Evolutionary conservation across 2,888 invertebrate genomes (phyloP), one percentile per base, ranked within the genome.

Genomic region (Ophraella communa): DNA sequence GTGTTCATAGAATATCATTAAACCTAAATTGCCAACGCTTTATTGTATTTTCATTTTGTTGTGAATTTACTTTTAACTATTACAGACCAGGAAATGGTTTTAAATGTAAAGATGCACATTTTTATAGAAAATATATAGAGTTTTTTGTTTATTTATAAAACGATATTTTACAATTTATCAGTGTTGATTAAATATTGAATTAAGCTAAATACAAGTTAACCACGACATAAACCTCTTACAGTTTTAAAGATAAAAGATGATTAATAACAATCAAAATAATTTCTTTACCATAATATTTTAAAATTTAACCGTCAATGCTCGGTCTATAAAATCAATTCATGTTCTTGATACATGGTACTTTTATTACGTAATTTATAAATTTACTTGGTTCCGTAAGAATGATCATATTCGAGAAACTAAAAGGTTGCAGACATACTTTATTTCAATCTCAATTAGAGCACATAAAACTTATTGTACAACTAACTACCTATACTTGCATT

Each of bases 331-430:
- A 51, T 24, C 39, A 39, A 39, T 39, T 39, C 39, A 4, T 49
- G 58, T 58, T 49, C 58, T 58, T 52, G 27, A 42, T 60, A 53
- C 52, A 27, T 52, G 60, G 70, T 72, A 71, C 71, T 70, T 72
- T 72, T 63, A 70, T 75, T 76, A 74, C 52, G 60, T 62, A 65
- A 62, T 65, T 45, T 73, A 73, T 73, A 75, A 77, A 65, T 69
- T 64, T 57, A 72, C 17, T 71, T 71, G 73, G 73, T 79, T 78
- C 78, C 78, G 77, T 76, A 76, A 78, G 72, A 77, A 75, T 73
- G 75, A 71, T 65, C 71, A 74, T 72, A 70, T 73, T 73, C 71
- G 73, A 74, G 69, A 72, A 74, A 73, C 70, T 67, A 68, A 73
- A 73, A 74, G 70, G 71, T 74, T 74, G 70, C 66, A 51, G 52